Base-by-base conservation (phyloP, 2,113 vertebrate species). In the Eonycteris spelaea region DNA sequence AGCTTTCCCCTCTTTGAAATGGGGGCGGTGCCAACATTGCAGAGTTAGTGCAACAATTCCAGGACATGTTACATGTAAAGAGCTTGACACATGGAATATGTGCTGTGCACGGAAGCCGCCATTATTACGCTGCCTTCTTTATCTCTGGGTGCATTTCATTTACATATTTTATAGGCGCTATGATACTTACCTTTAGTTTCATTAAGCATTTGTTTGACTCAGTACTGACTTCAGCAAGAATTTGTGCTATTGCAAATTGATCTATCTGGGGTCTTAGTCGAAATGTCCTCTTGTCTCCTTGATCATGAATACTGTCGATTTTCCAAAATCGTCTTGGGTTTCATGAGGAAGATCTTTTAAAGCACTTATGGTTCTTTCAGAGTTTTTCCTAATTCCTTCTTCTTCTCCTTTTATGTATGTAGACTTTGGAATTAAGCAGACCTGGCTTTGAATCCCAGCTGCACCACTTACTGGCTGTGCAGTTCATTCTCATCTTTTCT, bases 271-370 rank as follows among this genome's bases (percentile, higher is more conserved):
- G 84, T 87, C 57, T 86, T 83, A 77, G 22, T 77, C 33, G 12
- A 40, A 85, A 91, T 33, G 11, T 63, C 63, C 33, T 83, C 55
- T 90, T 74, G 40, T 63, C 51, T 86, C 48, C 61, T 51, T 87
- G 35, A n/a, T 68, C 26, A 53, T 5, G 14, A 87, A 79, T 33
- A 26, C 14, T 22, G 6, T 51, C 67, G 30, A 16, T 91, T 97
- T 95, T 83, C 77, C 35, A 63, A 95, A 90, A 77, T 84, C n/a
- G 26, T 63, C 55, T 75, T 82, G 67, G 26, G 59, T 83, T 89
- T 92, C 67, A 51, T 5, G 3, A 89, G 67, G n/a, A 86, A 70
- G 48, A 26, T 65, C 63, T 96, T 86, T 94, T 45, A 92, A 95
- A 79, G 53, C 79, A 70, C 28, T 28, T 70, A 9, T 2, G 48